Evolutionary conservation across 2,113 vertebrate species (phyloP).

Genomic region (Oreochromis tanganicae): DNA sequence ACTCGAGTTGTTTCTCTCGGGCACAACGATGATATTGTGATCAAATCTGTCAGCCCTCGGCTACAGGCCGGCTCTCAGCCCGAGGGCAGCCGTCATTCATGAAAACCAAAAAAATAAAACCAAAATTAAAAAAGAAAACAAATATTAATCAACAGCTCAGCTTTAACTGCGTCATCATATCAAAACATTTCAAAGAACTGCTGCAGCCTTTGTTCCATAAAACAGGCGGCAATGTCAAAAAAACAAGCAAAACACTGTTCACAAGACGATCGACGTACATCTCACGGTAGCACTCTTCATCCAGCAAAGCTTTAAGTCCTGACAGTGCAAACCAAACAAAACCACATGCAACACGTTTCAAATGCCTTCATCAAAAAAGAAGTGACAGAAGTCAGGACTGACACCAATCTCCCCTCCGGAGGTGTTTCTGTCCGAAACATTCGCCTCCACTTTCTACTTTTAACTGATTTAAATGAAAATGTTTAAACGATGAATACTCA

Average conservation of each 20-base stretch:
- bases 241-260: not conserved
- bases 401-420: not conserved
- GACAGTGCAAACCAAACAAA: conserved; percentile 32
- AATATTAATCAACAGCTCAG: not conserved
- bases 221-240: conserved; percentile 41
- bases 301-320: conserved; percentile 17
- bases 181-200: not conserved
- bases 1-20: not conserved
- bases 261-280: not conserved
- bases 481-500: not conserved
- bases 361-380: not conserved
- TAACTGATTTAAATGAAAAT: not conserved
- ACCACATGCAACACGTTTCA: not conserved
- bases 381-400: not conserved
- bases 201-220: conserved; percentile 8
- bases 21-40: not conserved
- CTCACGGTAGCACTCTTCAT: not conserved
- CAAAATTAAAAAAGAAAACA: rapidly evolving
- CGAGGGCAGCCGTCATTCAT: not conserved
- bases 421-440: rapidly evolving
- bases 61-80: not conserved
- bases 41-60: not conserved
- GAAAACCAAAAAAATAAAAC: not conserved
- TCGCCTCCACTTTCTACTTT: not conserved
- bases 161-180: not conserved